Percentiles rank a stretch among this genome's conserved stretches.
These are phyloP conservation scores for Indicator maculatus DNA, from an alignment of 2,113 vertebrate genomes.

Conservation along the genomic window DNA sequence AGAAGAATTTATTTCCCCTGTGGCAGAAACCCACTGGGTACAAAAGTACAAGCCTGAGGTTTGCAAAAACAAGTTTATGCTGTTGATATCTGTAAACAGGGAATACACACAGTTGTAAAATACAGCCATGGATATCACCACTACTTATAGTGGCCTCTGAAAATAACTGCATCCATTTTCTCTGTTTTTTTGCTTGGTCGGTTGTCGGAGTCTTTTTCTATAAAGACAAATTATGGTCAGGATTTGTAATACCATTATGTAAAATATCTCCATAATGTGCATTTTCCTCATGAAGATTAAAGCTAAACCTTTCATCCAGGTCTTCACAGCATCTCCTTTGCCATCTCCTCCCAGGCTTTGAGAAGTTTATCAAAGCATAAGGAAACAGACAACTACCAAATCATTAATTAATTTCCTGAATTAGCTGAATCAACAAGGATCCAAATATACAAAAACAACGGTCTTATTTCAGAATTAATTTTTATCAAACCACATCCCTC, in stretches of 20 bases:
- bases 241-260: not conserved
- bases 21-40: not conserved
- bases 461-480: not conserved
- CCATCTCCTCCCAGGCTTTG: not conserved
- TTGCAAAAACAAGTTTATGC: not conserved
- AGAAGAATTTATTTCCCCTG: conserved; percentile 10
- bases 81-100: not conserved
- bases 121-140: not conserved
- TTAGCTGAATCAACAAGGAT: not conserved
- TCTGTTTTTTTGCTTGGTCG: rapidly evolving
- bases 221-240: not conserved
- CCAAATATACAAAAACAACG: not conserved
- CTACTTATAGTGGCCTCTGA: not conserved
- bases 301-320: not conserved
- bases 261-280: not conserved
- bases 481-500: not conserved
- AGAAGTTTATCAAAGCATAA: not conserved
- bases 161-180: not conserved
- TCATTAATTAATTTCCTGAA: not conserved
- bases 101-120: conserved; percentile 3
- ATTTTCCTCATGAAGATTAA: not conserved
- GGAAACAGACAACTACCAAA: not conserved
- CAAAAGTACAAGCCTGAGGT: not conserved
- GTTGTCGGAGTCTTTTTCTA: not conserved
- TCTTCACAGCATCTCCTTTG: not conserved